Evolutionary conservation across 1,140 invertebrate species (phyloP).

Genomic region (Trichonephila inaurata): DNA sequence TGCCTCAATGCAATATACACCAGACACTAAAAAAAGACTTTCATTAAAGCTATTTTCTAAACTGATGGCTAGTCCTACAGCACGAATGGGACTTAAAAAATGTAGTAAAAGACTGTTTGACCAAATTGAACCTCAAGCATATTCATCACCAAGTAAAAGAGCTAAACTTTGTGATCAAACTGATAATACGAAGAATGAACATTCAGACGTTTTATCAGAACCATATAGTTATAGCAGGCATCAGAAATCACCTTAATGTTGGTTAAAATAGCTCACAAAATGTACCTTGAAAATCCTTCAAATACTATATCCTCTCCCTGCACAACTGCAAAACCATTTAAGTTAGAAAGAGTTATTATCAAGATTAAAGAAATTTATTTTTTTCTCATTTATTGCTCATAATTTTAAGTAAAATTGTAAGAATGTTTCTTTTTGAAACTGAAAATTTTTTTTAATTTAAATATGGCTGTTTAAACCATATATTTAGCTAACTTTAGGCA

Average conservation of each 20-base stretch:
- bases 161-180: not conserved
- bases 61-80: slow-evolving; percentile 30
- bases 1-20: slow-evolving; percentile 15
- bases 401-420: too few species aligned
- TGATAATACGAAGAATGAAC: not conserved
- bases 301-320: too few species aligned
- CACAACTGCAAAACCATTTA: too few species aligned
- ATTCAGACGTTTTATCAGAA: not conserved
- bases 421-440: too few species aligned
- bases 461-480: too few species aligned
- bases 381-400: too few species aligned
- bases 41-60: slow-evolving; percentile 64
- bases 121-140: slow-evolving; percentile 2
- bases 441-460: too few species aligned
- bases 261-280: not conserved
- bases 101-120: slow-evolving; percentile 67
- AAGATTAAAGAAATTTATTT: too few species aligned
- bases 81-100: slow-evolving; percentile 47
- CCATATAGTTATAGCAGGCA: not conserved
- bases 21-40: slow-evolving; percentile 54
- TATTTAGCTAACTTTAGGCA: too few species aligned
- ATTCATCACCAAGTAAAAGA: not conserved
- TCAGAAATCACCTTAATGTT: not conserved
- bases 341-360: too few species aligned
- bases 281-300: not conserved